phyloP scores from a whole-genome alignment of 2,888 invertebrate genomes.

The Epistrophella euchroma region DNA sequence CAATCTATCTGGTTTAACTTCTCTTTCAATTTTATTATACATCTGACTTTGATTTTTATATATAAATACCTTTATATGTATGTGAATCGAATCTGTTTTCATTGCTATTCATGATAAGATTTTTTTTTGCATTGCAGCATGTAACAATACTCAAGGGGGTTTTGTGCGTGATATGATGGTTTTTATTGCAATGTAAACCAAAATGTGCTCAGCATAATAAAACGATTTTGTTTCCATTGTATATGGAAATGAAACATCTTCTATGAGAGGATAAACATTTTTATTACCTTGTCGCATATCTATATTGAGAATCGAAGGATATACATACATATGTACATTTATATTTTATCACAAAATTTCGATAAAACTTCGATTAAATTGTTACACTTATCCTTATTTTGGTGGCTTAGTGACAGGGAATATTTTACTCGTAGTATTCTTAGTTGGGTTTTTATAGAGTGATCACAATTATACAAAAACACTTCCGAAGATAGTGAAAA shows the following conservation, averaged over 20 bases:
- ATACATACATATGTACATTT: background rate
- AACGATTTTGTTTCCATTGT: background rate
- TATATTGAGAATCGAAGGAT: background rate
- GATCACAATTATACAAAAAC: no score
- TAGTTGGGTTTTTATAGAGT: no score
- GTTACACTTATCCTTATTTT: background rate
- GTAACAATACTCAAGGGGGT: conserved; percentile 9
- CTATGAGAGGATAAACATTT: background rate
- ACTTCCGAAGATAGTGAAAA: no score
- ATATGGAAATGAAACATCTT: background rate
- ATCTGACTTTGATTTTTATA: background rate
- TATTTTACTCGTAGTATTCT: no score
- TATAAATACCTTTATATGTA: background rate
- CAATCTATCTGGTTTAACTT: background rate
- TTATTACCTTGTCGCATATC: background rate
- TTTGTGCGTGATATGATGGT: conserved; percentile 6
- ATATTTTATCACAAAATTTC: background rate
- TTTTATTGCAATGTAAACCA: conserved; percentile 20
- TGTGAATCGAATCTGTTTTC: background rate
- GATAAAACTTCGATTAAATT: background rate
- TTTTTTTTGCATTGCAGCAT: background rate
- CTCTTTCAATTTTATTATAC: background rate
- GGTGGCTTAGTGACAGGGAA: background rate
- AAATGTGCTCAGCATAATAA: conserved; percentile 10
- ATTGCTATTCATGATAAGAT: conserved; percentile 19